These are phyloP conservation scores for Rostratula benghalensis DNA, from an alignment of 2,113 vertebrate genomes.

Conservation along the genomic window DNA sequence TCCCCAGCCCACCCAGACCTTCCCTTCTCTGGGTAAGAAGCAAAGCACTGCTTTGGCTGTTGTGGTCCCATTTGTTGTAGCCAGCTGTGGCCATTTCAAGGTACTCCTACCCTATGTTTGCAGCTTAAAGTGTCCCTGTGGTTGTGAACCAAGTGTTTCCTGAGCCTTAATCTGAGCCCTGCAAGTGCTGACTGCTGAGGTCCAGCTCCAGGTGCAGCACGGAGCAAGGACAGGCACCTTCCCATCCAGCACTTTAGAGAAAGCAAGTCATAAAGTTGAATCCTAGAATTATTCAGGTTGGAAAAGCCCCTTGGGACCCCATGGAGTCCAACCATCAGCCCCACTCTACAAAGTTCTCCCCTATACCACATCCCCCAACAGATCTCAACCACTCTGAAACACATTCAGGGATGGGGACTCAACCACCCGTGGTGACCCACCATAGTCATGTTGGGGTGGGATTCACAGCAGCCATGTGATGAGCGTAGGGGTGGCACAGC, in stretches of 20 bases:
- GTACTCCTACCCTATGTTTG: not conserved
- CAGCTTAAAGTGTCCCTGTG: not conserved
- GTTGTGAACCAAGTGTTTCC: not conserved
- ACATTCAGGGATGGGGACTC: too few species aligned
- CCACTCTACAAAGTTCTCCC: too few species aligned
- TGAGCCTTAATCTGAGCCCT: not conserved
- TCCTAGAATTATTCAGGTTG: too few species aligned
- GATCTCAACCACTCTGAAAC: too few species aligned
- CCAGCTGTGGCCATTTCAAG: not conserved
- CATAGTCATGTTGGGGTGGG: not conserved
- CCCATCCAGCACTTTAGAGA: not conserved
- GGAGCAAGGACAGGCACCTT: not conserved
- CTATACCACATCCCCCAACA: too few species aligned
- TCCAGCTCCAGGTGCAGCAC: not conserved
- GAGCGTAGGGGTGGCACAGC: not conserved
- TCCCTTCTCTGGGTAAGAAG: not conserved
- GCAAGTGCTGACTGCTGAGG: not conserved
- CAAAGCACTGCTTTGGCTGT: not conserved
- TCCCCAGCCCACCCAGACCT: not conserved
- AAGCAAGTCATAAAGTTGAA: fast-evolving
- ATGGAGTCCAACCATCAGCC: too few species aligned
- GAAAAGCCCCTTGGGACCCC: too few species aligned
- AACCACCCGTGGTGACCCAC: too few species aligned
- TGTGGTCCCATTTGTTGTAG: not conserved
- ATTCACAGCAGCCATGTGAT: not conserved